Percentiles rank a stretch among this genome's conserved stretches.
Conservation (phyloP, 2,797 vertebrate genomes). For the Platyrinchus mystaceus region DNA sequence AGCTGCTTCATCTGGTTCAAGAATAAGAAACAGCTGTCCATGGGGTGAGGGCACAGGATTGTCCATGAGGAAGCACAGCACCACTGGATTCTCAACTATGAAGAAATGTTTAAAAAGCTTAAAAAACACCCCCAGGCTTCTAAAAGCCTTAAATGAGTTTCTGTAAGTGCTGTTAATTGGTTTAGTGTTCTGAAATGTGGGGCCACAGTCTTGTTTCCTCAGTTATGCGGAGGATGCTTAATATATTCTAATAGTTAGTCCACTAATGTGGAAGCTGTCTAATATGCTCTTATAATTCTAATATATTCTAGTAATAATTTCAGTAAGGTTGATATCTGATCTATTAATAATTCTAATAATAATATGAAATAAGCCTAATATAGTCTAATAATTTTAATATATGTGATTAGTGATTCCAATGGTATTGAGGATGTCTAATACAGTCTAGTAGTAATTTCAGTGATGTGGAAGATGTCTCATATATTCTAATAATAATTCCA, state of each 20-base stretch:
- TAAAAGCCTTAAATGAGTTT: not conserved
- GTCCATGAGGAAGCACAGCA: accelerated
- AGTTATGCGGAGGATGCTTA: not conserved
- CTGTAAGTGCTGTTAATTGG: not conserved
- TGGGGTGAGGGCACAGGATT: not conserved
- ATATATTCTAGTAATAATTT: not conserved
- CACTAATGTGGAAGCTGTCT: not conserved
- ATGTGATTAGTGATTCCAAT: not conserved
- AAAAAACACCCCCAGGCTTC: not conserved
- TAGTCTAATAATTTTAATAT: not conserved
- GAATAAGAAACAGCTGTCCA: not conserved
- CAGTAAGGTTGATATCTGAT: not conserved
- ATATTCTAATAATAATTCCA: not conserved
- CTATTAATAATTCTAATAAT: not conserved
- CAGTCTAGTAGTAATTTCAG: not conserved
- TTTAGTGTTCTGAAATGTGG: not conserved
- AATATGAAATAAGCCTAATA: not conserved
- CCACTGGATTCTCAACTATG: not conserved
- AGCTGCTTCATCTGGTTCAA: not conserved
- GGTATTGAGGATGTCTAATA: too few species aligned
- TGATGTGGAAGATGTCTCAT: too few species aligned
- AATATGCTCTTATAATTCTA: not conserved
- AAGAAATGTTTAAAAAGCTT: not conserved
- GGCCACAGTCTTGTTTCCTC: not conserved
- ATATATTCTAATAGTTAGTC: not conserved